Evolutionary conservation across 2,888 invertebrate species (phyloP), one percentile per base, ranked within the genome.

Genomic region (Tetranychus truncatus): DNA sequence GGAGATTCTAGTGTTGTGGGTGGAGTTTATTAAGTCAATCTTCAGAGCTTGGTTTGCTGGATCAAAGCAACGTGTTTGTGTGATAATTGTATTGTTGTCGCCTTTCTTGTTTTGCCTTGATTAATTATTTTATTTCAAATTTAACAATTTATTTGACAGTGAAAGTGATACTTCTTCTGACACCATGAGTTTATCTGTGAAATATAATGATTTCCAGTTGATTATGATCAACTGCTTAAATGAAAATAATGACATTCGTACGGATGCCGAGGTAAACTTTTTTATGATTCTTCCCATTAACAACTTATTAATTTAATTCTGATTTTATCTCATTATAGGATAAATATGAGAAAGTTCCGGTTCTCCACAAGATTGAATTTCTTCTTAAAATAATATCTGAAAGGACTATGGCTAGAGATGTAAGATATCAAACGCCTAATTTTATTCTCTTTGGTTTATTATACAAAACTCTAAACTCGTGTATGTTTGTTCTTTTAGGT

Each of bases 211-310:
- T 45, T 72, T 72, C 20, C 72, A 45, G 15, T 6, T 45, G 45
- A 45, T 72, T n/a, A 5, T 72, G 15, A 6, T 45, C 11, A 72
- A 72, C 18, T 15, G 24, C 9, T 45, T 72, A 20, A 72, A 45
- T 45, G 72, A 72, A 72, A 34, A 72, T 20, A 72, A 72, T 72
- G 34, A 72, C 11, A 45, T 45, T 45, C 72, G 72, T 45, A 45
- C 72, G 15, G 45, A 72, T 18, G 72, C 72, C 18, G 72, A 72
- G 72, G 72, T 72, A 11, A 45, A 55, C 55, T 55, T 55, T 55
- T 55, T 6, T 7, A 55, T 34, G 34, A 0, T 34, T 34, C 34
- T 55, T 55, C 5, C 55, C 15, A 55, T 15, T 55, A 55, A 6
- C 55, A 15, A 11, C 18, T 67, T 67, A 24, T 11, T 44, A 45